These are phyloP conservation scores for Platyscapa corneri DNA, from an alignment of 1,140 invertebrate species.

Conservation along the genomic window DNA sequence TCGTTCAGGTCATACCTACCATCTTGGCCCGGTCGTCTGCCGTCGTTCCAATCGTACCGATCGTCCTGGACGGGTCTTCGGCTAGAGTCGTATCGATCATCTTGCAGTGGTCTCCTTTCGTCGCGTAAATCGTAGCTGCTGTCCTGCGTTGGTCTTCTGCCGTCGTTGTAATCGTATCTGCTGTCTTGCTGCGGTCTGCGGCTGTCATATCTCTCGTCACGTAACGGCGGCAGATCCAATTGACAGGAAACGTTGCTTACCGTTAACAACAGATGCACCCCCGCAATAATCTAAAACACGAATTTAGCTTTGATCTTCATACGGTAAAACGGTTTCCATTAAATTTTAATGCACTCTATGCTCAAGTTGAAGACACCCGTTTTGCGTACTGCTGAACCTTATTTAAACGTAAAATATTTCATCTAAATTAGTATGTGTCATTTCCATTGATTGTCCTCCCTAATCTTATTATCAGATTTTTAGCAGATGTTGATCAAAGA, in stretches of 20 bases:
- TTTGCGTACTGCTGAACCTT: neutral
- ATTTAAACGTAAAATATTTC: no score
- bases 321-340: neutral
- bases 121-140: neutral
- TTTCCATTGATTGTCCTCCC: no score
- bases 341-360: neutral
- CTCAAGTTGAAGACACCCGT: neutral
- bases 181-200: constrained; percentile 21
- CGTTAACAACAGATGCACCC: constrained; percentile 54
- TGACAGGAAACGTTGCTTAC: constrained; percentile 59
- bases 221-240: constrained; percentile 66
- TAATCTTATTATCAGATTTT: no score
- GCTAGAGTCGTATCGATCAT: constrained; percentile 1
- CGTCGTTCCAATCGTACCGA: neutral
- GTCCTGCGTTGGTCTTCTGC: neutral
- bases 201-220: constrained; percentile 53
- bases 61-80: constrained; percentile 7
- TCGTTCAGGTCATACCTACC: constrained; percentile 53
- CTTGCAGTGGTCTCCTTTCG: neutral
- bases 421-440: no score
- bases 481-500: no score
- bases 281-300: constrained; percentile 54
- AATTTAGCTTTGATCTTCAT: neutral
- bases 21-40: neutral
- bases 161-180: neutral